phyloP scores from a whole-genome alignment of 2,113 vertebrate genomes.

The Cyanistes caeruleus region DNA sequence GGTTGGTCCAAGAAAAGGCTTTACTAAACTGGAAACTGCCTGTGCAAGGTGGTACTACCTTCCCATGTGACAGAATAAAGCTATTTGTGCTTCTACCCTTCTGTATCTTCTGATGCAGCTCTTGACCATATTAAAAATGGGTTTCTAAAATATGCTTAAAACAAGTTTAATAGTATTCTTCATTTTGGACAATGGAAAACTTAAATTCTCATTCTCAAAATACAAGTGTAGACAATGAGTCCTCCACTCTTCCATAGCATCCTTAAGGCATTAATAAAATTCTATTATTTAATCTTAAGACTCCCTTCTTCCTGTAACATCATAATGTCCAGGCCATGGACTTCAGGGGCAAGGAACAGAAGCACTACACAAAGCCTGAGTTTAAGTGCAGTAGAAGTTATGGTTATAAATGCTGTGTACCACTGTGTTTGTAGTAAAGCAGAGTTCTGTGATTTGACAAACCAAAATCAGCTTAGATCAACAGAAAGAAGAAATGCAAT shows the following conservation, averaged over 20 bases:
- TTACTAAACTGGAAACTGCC: not conserved
- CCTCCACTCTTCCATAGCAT: not conserved
- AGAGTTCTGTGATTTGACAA: not conserved
- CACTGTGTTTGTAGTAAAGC: not conserved
- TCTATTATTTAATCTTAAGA: not conserved
- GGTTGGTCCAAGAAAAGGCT: not conserved
- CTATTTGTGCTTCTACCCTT: not conserved
- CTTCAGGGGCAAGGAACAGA: not conserved
- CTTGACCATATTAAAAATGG: not conserved
- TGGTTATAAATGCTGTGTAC: not conserved
- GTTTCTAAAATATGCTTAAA: not conserved
- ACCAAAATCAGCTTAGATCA: not conserved
- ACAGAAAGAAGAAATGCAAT: not conserved
- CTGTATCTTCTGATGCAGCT: not conserved
- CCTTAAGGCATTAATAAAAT: not conserved
- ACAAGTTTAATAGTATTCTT: not conserved
- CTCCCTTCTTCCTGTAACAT: not conserved
- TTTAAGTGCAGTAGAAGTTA: not conserved
- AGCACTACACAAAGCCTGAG: not conserved
- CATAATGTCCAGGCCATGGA: too few species aligned
- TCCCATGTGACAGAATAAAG: slow-evolving; percentile 1
- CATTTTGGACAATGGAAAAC: not conserved
- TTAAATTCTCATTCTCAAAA: not conserved
- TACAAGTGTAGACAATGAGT: fast-evolving
- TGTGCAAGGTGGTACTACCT: not conserved